Conservation (phyloP, 2,113 vertebrate species). For the Regulus satrapa region DNA sequence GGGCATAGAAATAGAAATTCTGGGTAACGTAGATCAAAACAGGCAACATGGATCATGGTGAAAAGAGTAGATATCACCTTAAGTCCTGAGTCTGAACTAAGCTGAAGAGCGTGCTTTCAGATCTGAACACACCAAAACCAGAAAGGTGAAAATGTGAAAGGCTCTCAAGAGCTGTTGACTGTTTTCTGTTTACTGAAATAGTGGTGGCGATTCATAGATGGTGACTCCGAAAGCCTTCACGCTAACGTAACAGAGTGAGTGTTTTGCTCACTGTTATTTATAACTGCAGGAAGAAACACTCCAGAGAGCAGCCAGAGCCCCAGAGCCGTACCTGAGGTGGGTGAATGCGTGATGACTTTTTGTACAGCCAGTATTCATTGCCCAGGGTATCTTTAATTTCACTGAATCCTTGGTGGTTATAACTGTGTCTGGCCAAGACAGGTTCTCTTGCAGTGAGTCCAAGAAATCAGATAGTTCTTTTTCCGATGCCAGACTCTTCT, state of each 20-base stretch:
- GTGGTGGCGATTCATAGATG: neutral
- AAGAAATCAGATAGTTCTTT: constrained; percentile 34
- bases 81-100: neutral
- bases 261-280: neutral
- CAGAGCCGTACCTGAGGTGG: neutral
- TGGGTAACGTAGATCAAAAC: neutral
- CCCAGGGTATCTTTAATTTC: neutral
- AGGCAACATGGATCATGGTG: neutral
- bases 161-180: neutral
- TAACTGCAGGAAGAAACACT: neutral
- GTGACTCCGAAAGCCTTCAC: neutral
- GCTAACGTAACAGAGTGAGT: neutral
- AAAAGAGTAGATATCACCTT: neutral
- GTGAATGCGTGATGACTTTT: neutral
- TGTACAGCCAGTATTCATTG: neutral
- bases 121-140: neutral
- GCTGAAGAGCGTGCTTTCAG: neutral
- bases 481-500: constrained; percentile 9
- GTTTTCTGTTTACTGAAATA: neutral
- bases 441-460: constrained; percentile 24
- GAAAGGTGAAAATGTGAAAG: neutral
- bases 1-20: neutral
- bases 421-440: neutral
- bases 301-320: neutral
- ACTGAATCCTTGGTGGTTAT: neutral